Evolutionary conservation across 1,140 invertebrate species (phyloP), one percentile per base, ranked within the genome.

Genomic region (Drosophila tani): DNA sequence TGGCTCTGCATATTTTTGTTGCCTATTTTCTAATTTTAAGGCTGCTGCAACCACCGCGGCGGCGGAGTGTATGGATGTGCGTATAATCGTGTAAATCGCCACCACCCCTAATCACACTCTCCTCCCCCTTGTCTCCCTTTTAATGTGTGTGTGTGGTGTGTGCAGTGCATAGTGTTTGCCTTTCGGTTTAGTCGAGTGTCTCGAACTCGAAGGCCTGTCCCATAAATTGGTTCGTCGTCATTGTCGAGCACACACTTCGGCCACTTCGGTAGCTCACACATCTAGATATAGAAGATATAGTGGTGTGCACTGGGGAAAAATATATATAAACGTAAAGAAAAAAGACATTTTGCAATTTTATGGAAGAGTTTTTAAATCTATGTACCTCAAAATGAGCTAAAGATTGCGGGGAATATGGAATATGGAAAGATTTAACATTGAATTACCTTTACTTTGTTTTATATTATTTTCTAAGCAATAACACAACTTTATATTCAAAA

Each of bases 181-280:
- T 79, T 79, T 79, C 75, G 77, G 77, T 78, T 79, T 64, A 56
- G 51, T 79, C 75, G 62, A 79, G 77, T 79, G 56, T 24, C 64
- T 51, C 53, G 53, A 56, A 35, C 47, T 66, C 75, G 59, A 66
- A 66, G 41, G 41, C 46, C 81, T 75, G 82, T 84, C 74, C 71
- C 76, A 66, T 83, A 87, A 87, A 87, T 87, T 87, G 83, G 83
- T 88, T 88, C 51, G 84, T 74, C 80, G 57, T 87, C 77, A 86
- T 79, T 82, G 74, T 81, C 80, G 75, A 84, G 64, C 77, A 84
- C 82, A 77, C 81, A 68, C 77, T 63, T 79, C 45, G 65, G 69
- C 69, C 80, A 79, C 80, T 82, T 82, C 75, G 69, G 80, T 81
- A 74, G 80, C 71, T 51, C 51, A 67, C 67, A 66, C 50, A 75